Evolutionary conservation across 2,113 vertebrate species (phyloP), one percentile per base, ranked within the genome.

Genomic region (Rattus norvegicus): DNA sequence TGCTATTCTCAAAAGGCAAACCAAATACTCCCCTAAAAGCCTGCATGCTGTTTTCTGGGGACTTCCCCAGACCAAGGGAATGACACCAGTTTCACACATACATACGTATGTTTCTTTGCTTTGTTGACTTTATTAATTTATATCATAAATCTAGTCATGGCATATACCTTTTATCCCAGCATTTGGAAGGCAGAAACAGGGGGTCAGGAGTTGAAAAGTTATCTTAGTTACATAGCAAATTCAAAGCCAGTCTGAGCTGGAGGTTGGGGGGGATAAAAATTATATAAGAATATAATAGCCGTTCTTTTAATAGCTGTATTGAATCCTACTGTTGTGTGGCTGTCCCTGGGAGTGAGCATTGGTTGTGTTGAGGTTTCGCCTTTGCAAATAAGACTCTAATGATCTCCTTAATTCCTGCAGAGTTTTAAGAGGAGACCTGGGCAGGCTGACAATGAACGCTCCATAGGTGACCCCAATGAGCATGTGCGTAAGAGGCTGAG

Each of bases 391-490:
- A 80, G 19, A 19, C 22, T 94, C 17, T 96, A 3, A 92, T 93
- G 65, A 79, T 92, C 86, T 92, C 75, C 24, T 0, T 94, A 39
- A 65, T 33, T 90, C 75, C 95, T 93, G 39, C 98, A 99, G 99
- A 99, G 99, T 98, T 99, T 99, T 97, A 99, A 99, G 97, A 99
- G 99, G 93, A 99, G 99, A 96, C 99, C 99, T 0, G 99, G 99
- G 2, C 99, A 98, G 54, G 99, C 99, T 0, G 99, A 99, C 98
- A 99, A 99, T 0, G 99, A 99, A 90, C 99, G 99, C 2, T 99
- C 99, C 0, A 96, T 99, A 20, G 99, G 99, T 0, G 99, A 99
- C 96, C 98, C 99, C 97, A 99, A 89, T 0, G 99, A 99, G 16
- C 98, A 4, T 0, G 75, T 99, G 43, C 99, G 99, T 90, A 99